Percentiles rank a stretch among this genome's conserved stretches.
phyloP scores from a whole-genome alignment of 2,888 invertebrate genomes.

The Caenorhabditis japonica region DNA sequence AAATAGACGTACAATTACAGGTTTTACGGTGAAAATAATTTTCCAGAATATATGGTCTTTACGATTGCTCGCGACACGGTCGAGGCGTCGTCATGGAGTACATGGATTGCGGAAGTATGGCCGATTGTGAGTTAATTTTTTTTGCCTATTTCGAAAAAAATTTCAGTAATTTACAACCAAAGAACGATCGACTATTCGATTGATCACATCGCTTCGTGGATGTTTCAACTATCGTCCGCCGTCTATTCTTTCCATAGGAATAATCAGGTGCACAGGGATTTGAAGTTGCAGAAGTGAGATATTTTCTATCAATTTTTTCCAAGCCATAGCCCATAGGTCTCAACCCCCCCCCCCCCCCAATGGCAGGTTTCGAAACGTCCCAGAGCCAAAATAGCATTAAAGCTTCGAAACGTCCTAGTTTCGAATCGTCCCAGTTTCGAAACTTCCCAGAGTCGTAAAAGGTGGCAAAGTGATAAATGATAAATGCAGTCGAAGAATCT shows the following conservation, averaged over 20 bases:
- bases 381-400: too few species aligned
- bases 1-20: too few species aligned
- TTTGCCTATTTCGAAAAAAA: neutral
- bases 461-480: too few species aligned
- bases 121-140: conserved; percentile 82
- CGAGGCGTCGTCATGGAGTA: conserved; percentile 92
- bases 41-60: conserved; percentile 56
- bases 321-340: too few species aligned
- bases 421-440: too few species aligned
- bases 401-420: too few species aligned
- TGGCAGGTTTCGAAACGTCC: too few species aligned
- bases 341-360: too few species aligned
- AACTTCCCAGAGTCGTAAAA: too few species aligned
- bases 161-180: conserved; percentile 46
- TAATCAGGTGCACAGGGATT: conserved; percentile 89
- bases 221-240: conserved; percentile 92
- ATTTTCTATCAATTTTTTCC: too few species aligned
- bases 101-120: conserved; percentile 96
- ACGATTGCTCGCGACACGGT: conserved; percentile 32
- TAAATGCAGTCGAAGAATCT: too few species aligned
- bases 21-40: too few species aligned
- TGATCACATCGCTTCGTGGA: conserved; percentile 96
- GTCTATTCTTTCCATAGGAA: conserved; percentile 94
- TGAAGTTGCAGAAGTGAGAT: conserved; percentile 78
- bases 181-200: conserved; percentile 83